Percentiles rank a stretch among this genome's conserved stretches.
Evolutionary conservation across 2,888 invertebrate genomes (phyloP).

Genomic region (Lasioglossum pauxillum): DNA sequence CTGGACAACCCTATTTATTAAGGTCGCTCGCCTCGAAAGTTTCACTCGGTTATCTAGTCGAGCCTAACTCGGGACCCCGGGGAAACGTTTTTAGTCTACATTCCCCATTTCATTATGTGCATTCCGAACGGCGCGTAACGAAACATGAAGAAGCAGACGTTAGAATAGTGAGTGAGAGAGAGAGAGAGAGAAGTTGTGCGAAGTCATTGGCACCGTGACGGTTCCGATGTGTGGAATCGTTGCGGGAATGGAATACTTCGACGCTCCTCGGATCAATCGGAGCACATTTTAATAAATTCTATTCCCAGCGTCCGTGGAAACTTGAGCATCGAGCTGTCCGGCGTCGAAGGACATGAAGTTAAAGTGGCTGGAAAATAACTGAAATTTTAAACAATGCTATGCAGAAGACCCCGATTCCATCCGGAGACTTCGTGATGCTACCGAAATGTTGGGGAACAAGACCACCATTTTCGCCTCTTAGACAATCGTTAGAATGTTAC

Average conservation of each 20-base stretch:
- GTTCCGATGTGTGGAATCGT: conserved; percentile 33
- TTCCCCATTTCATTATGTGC: conserved; percentile 40
- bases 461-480: background rate
- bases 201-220: conserved; percentile 30
- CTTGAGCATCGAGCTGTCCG: background rate
- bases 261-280: conserved; percentile 23
- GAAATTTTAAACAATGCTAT: background rate
- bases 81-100: conserved; percentile 36
- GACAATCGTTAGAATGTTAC: background rate
- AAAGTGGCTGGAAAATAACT: conserved; percentile 21
- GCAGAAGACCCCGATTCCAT: conserved; percentile 3
- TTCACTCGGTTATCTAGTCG: conserved; percentile 27
- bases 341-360: background rate
- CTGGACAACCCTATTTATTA: conserved; percentile 29
- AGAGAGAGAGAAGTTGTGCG: conserved; percentile 2
- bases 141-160: conserved; percentile 25
- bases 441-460: background rate
- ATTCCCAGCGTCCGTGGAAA: background rate
- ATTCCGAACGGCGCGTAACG: conserved; percentile 39
- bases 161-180: background rate
- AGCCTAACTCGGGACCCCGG: background rate
- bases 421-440: background rate
- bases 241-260: conserved; percentile 34
- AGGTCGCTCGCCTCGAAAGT: conserved; percentile 13
- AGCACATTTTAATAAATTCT: conserved; percentile 29